phyloP scores from a whole-genome alignment of 2,888 invertebrate species.

The Lasioglossum lativentre region DNA sequence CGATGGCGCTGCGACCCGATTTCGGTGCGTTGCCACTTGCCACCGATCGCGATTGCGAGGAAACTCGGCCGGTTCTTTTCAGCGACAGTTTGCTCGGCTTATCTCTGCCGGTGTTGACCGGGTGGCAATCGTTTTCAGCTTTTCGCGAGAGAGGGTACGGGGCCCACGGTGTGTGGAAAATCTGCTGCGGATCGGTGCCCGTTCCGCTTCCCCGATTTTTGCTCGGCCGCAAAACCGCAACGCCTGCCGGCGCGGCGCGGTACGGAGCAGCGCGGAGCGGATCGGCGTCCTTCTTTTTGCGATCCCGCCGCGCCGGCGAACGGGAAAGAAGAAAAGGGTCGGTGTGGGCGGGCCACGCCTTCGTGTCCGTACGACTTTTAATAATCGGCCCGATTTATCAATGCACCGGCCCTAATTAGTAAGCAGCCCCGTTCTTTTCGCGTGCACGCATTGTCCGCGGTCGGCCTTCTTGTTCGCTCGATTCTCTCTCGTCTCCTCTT shows the following conservation, averaged over 20 bases:
- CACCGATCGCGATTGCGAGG: neutral
- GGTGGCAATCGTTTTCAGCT: neutral
- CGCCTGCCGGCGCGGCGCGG: neutral
- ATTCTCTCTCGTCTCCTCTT: neutral
- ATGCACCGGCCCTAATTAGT: conserved; percentile 78
- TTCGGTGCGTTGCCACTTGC: conserved; percentile 18
- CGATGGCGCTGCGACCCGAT: conserved; percentile 41
- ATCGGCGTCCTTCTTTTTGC: neutral
- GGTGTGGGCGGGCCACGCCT: conserved; percentile 77
- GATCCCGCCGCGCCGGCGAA: conserved; percentile 35
- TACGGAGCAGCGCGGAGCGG: neutral
- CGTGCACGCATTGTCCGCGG: conserved; percentile 4
- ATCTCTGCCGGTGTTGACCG: conserved; percentile 20
- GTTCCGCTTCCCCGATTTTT: conserved; percentile 49
- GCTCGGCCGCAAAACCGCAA: conserved; percentile 50
- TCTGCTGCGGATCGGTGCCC: conserved; percentile 5
- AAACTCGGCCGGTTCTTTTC: conserved; percentile 16
- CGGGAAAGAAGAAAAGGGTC: conserved; percentile 55
- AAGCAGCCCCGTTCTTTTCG: conserved; percentile 57
- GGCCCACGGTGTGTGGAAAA: neutral
- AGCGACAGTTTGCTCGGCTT: conserved; percentile 17
- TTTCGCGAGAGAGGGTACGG: neutral
- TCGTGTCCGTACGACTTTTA: conserved; percentile 77
- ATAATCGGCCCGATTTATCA: conserved; percentile 79
- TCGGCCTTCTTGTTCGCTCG: conserved; percentile 22